Conservation (phyloP, 2,888 invertebrate species). For the Drosophila koepferae region DNA sequence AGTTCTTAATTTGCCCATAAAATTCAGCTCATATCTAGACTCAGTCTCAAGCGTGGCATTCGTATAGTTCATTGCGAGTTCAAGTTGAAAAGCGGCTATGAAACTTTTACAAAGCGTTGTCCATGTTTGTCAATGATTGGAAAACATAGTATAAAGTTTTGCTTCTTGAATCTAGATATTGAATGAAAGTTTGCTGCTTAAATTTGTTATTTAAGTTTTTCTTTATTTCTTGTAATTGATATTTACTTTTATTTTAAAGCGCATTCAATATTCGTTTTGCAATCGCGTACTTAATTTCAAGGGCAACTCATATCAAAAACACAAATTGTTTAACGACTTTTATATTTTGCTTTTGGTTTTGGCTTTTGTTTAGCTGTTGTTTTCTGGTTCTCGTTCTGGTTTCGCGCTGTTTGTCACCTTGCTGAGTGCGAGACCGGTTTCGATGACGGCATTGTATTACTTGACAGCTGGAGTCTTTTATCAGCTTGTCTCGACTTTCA, state of each 20-base stretch:
- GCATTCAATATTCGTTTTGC: constrained; percentile 1
- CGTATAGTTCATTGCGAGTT: constrained; percentile 37
- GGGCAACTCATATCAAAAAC: constrained; percentile 70
- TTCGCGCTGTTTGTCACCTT: constrained; percentile 66
- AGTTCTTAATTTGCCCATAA: constrained; percentile 37
- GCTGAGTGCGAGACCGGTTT: constrained; percentile 38
- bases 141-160: too few species aligned
- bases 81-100: not conserved
- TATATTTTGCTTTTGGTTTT: constrained; percentile 29
- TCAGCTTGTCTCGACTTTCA: constrained; percentile 48
- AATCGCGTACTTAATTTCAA: constrained; percentile 52
- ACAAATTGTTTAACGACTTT: constrained; percentile 70
- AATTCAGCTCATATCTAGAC: constrained; percentile 42
- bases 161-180: not conserved
- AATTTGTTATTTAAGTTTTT: not conserved
- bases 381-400: constrained; percentile 38
- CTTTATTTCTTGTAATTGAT: not conserved
- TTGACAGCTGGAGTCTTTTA: constrained; percentile 55
- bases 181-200: not conserved
- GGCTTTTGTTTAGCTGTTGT: constrained; percentile 35
- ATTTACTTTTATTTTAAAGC: not conserved
- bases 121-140: not conserved
- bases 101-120: not conserved
- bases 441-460: constrained; percentile 63
- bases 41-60: constrained; percentile 32